These are phyloP conservation scores for Trichosurus vulpecula DNA, from an alignment of 2,797 vertebrate genomes.

Conservation along the genomic window DNA sequence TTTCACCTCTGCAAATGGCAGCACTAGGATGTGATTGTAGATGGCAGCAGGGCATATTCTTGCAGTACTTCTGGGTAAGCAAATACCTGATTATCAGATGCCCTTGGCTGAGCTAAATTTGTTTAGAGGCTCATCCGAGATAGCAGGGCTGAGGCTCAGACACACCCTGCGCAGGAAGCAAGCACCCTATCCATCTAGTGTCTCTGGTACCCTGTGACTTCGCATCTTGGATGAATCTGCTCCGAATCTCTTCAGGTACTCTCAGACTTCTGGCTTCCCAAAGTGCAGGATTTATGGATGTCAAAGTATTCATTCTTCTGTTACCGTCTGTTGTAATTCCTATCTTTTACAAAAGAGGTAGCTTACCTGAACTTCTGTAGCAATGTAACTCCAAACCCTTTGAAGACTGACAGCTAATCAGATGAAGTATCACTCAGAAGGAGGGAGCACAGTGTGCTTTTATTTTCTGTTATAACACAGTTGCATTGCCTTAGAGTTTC, in stretches of 20 bases:
- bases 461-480: conserved; percentile 4
- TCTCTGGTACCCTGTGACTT: neutral
- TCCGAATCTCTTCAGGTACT: neutral
- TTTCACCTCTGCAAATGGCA: neutral
- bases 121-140: too few relatives aligned
- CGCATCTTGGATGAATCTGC: neutral
- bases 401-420: conserved; percentile 11
- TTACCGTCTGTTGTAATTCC: neutral
- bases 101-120: neutral
- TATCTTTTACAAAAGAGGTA: conserved; percentile 1
- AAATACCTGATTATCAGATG: neutral
- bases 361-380: neutral
- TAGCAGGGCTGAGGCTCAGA: neutral
- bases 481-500: conserved; percentile 6
- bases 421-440: neutral
- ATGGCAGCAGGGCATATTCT: too few relatives aligned
- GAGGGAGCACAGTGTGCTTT: conserved; percentile 14
- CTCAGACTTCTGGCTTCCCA: neutral
- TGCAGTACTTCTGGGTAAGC: neutral
- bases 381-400: neutral
- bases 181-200: neutral
- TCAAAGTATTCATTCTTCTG: neutral
- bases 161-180: neutral
- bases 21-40: neutral
- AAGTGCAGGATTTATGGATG: neutral